Evolutionary conservation across 1,140 invertebrate genomes (phyloP), one percentile per base, ranked within the genome.

Genomic region (Brachionus calyciflorus): DNA sequence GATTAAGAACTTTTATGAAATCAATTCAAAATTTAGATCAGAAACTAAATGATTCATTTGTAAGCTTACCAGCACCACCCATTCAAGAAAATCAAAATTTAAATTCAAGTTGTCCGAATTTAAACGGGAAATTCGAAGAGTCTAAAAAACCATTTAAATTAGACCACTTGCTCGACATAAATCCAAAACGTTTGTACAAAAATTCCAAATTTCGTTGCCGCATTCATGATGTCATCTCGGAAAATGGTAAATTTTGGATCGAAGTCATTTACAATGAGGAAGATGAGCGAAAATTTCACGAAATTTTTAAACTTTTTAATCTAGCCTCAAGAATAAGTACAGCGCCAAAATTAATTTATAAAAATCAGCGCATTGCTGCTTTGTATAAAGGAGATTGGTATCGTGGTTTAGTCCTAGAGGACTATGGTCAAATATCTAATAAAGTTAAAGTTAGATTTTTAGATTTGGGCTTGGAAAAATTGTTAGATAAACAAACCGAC

Each of bases 251-350:
- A 37, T 73, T 51, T 73, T 73, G 69, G 69, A 14, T 51, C 21
- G 69, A 73, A 21, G 69, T 73, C 0, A 51, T 73, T 37, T 73
- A 51, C 28, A 28, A 21, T 40, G 51, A 73, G 30, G 69, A 73
- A 9, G 69, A 73, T 49, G 69, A 73, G 17, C 30, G 69, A 73
- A 73, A 73, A 55, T 73, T 73, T 53, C 69, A 51, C 3, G 14
- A 73, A 51, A 73, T 73, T n/a, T 73, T 73, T 28, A 73, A 73
- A 19, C 48, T 51, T 9, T 73, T 73, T 73, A 49, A 55, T 37
- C 41, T 57, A 17, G 4, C 4, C 10, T 28, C 53, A 3, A 4
- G 30, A 7, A 57, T 57, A 4, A 57, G 17, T 57, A 10, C 4
- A 24, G 5, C 53, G 4, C 53, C 53, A 3, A 33, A 14, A 21